Base-by-base conservation (phyloP, 2,797 vertebrate species). In the Crocodylus rhombifer region DNA sequence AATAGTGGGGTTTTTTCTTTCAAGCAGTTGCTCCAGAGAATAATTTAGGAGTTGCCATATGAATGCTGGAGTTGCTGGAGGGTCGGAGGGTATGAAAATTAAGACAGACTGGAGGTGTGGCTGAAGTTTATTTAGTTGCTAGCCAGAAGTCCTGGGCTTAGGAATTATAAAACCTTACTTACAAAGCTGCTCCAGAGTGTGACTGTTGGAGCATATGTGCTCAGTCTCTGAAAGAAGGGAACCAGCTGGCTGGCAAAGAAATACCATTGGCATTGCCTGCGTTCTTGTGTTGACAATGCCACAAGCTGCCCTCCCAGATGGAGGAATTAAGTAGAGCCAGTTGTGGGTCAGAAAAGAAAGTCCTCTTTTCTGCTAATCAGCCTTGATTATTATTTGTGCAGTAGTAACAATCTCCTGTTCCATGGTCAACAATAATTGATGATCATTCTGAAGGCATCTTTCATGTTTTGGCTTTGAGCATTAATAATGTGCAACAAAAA, bases 281-380 rank as follows among this genome's bases (percentile, higher is more conserved):
- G 77, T 97, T 97, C 97, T 97, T 97, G 91, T 98, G 95, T 97
- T 98, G 97, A 97, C 96, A 95, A 77, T 97, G 97, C 97, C 97
- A 97, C 97, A 98, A 97, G 97, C 98, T 98, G 97, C 96, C 96
- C 95, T 97, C 97, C 97, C 98, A 98, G 98, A 98, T 98, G 98
- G 98, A 97, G 95, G 92, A 93, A 97, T 95, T 96, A 96, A 96
- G 92, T 97, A 92, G 96, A 98, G 97, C 96, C 97, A 97, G 96
- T 97, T 97, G 94, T 97, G 97, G 97, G 95, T 96, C 96, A 96
- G 90, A 75, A 88, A 92, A 95, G 94, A 89, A 90, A 90, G 55
- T 88, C 94, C 90, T 89, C 61, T 5, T 93, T 96, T 91, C 84
- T 94, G 79, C 81, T 89, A 90, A 92, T 96, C 83, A 15, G 87